Conservation (phyloP, 2,888 invertebrate species). For the Eubasilissa splendida region DNA sequence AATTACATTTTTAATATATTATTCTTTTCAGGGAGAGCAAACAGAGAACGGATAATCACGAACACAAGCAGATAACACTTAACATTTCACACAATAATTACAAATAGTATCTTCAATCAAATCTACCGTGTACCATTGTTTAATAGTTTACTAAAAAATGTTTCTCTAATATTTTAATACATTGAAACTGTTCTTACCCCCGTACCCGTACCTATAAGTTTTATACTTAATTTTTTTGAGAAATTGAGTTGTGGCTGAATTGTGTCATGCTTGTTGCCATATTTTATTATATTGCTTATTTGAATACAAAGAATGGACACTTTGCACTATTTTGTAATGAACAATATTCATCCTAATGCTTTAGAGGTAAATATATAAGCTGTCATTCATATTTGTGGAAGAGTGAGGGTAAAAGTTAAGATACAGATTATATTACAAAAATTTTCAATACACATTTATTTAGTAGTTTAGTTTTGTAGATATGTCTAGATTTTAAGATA, state of each 20-base stretch:
- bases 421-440: not conserved
- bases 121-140: not conserved
- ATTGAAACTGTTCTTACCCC: no score
- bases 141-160: not conserved
- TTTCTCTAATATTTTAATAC: no score
- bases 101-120: not conserved
- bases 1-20: slow-evolving; percentile 26
- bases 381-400: not conserved
- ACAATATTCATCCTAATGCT: no score
- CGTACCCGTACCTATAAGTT: no score
- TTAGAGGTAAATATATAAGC: no score
- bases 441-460: slow-evolving; percentile 27
- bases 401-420: not conserved
- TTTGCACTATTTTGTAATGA: no score
- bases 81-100: slow-evolving; percentile 13
- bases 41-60: slow-evolving; percentile 54
- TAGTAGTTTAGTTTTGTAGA: not conserved
- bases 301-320: not conserved
- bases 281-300: not conserved
- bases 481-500: not conserved
- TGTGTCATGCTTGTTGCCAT: slow-evolving; percentile 3
- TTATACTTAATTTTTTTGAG: no score
- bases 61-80: slow-evolving; percentile 40
- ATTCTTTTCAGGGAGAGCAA: slow-evolving; percentile 57
- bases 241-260: not conserved